Percentiles rank a stretch among this genome's conserved stretches.
Evolutionary conservation across 2,113 vertebrate species (phyloP).

Genomic region (Nipponia nippon): DNA sequence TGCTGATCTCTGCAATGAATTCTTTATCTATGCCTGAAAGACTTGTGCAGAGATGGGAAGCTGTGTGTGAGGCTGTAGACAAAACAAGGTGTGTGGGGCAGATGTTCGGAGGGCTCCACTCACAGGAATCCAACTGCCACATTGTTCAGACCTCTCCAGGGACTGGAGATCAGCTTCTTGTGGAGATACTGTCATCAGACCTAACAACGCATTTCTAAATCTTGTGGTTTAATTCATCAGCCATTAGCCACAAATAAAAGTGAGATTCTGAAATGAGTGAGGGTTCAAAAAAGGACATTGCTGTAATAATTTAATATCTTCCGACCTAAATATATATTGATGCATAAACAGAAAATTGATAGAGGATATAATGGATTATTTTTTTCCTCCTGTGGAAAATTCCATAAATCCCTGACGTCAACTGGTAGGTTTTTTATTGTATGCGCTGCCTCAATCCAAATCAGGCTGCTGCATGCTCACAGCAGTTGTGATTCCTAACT

Average conservation of each 20-base stretch:
- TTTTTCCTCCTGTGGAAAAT: neutral
- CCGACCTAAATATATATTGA: neutral
- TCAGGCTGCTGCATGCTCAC: neutral
- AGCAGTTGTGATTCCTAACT: neutral
- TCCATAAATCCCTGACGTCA: neutral
- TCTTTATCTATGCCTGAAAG: slow-evolving; percentile 1
- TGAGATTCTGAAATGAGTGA: neutral
- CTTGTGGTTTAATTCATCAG: neutral
- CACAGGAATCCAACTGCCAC: neutral
- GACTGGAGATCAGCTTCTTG: neutral
- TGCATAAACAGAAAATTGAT: neutral
- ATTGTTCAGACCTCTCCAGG: neutral
- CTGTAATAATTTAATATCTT: neutral
- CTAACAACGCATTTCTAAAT: neutral
- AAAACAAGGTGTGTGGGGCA: neutral
- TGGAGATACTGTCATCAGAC: neutral
- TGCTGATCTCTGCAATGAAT: slow-evolving; percentile 4
- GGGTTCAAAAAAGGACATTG: neutral
- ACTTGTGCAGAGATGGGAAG: neutral
- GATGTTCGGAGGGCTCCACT: neutral
- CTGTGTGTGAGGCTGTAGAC: neutral
- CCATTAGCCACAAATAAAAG: neutral
- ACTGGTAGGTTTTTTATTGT: neutral
- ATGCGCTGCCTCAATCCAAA: neutral
- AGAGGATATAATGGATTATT: neutral